Base-by-base conservation (phyloP, 2,888 invertebrate genomes). In the Clivina fossor region DNA sequence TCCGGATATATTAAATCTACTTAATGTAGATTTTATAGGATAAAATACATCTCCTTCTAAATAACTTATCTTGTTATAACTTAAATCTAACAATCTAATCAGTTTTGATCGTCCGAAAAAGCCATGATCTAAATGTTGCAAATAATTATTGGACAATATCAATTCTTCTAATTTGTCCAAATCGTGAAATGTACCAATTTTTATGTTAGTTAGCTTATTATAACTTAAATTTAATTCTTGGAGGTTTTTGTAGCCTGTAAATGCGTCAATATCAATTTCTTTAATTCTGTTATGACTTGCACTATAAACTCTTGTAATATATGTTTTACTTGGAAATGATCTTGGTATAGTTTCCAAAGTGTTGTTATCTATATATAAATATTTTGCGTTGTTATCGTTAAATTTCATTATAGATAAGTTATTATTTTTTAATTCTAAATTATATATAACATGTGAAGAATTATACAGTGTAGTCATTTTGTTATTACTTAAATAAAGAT, bases 401-500 rank as follows among this genome's bases (percentile, higher is more conserved):
- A n/a, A n/a, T n/a, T n/a, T n/a, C n/a, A n/a, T n/a, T n/a, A n/a
- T n/a, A n/a, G n/a, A n/a, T n/a, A n/a, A n/a, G n/a, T n/a, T n/a
- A n/a, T n/a, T n/a, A n/a, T n/a, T n/a, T n/a, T n/a, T n/a, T n/a
- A n/a, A n/a, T n/a, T n/a, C n/a, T n/a, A n/a, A n/a, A n/a, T n/a
- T n/a, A n/a, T n/a, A n/a, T n/a, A n/a, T n/a, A n/a, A n/a, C n/a
- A n/a, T n/a, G n/a, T n/a, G n/a, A n/a, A n/a, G n/a, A n/a, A n/a
- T n/a, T n/a, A n/a, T n/a, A n/a, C 19, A 40, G 13, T 9, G 20
- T n/a, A 9, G 20, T 5, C n/a, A 44, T 18, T 2, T 16, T 18
- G 20, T 44, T 44, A 3, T 44, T 16, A 30, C 30, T 44, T 4
- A 28, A 18, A 30, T 28, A 44, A n/a, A 44, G 32, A 15, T 30